These are phyloP conservation scores for Percina caprodes DNA, from an alignment of 2,113 vertebrate species.

Conservation along the genomic window DNA sequence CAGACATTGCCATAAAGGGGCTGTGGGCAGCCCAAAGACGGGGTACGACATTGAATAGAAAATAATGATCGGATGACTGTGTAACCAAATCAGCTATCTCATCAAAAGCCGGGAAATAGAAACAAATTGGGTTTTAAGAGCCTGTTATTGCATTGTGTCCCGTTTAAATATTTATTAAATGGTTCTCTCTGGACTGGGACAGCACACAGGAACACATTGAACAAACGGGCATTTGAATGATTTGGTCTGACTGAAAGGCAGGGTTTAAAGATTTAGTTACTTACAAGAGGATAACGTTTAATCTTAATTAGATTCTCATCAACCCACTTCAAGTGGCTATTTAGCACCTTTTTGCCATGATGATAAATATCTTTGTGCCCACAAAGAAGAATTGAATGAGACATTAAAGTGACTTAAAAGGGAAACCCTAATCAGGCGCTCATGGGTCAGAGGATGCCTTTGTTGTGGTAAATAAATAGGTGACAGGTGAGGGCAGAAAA, in stretches of 20 bases:
- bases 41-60: conserved; percentile 27
- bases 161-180: conserved; percentile 70
- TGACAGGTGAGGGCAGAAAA: conserved; percentile 20
- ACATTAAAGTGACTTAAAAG: conserved; percentile 60
- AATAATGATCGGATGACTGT: conserved; percentile 52
- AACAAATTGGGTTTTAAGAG: conserved; percentile 68
- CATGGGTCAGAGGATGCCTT: conserved; percentile 40
- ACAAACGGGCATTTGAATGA: conserved; percentile 37
- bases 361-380: conserved; percentile 51
- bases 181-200: conserved; percentile 27
- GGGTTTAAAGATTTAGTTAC: conserved; percentile 39
- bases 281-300: conserved; percentile 44
- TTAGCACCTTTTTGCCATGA: conserved; percentile 39
- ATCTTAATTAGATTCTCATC: conserved; percentile 64
- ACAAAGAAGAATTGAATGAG: conserved; percentile 53
- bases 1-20: conserved; percentile 20
- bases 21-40: conserved; percentile 33
- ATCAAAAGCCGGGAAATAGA: conserved; percentile 67
- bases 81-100: conserved; percentile 67
- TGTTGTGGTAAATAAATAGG: conserved; percentile 56
- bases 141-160: conserved; percentile 59
- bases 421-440: conserved; percentile 48
- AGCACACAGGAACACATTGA: conserved; percentile 21
- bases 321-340: conserved; percentile 47
- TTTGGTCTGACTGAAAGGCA: conserved; percentile 23